A percentile compares a stretch with the other conserved stretches of the same genome.
Evolutionary conservation across 2,888 invertebrate genomes (phyloP).

Genomic region (Drosophila putrida): DNA sequence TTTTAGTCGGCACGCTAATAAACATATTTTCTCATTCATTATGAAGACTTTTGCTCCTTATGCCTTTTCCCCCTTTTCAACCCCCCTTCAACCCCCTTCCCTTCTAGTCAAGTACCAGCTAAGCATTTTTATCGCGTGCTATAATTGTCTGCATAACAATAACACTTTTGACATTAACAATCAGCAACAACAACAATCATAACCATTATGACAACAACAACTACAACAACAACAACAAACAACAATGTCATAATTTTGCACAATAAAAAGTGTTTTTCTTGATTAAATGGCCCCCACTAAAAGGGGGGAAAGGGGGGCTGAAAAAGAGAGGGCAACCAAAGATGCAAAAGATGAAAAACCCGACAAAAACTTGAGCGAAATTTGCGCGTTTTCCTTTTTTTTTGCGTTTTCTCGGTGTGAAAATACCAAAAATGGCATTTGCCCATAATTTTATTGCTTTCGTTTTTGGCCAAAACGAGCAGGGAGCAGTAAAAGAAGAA

Average conservation of each 20-base stretch:
- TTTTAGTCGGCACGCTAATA: constrained; percentile 55
- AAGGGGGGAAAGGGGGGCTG: neutral
- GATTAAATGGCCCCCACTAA: constrained; percentile 67
- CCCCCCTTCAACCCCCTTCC: too few relatives aligned
- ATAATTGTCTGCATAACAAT: constrained; percentile 80
- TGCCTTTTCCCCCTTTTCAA: neutral
- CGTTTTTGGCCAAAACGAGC: constrained; percentile 50
- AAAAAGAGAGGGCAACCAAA: neutral
- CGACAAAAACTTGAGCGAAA: constrained; percentile 47
- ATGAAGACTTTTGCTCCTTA: neutral
- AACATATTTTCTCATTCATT: constrained; percentile 75
- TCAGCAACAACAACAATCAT: constrained; percentile 37
- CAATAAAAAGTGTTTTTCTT: constrained; percentile 81
- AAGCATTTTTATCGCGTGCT: constrained; percentile 74
- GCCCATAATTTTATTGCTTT: constrained; percentile 75
- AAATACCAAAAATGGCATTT: constrained; percentile 75
- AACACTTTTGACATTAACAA: constrained; percentile 78
- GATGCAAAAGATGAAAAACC: constrained; percentile 38
- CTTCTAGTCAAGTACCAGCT: constrained; percentile 38
- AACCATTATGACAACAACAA: constrained; percentile 36
- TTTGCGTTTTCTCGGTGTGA: constrained; percentile 58
- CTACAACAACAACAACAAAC: constrained; percentile 42
- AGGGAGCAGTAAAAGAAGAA: neutral
- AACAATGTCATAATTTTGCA: constrained; percentile 76
- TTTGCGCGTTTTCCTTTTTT: constrained; percentile 55